phyloP scores from a whole-genome alignment of 2,888 invertebrate genomes.

The Agrochola litura region DNA sequence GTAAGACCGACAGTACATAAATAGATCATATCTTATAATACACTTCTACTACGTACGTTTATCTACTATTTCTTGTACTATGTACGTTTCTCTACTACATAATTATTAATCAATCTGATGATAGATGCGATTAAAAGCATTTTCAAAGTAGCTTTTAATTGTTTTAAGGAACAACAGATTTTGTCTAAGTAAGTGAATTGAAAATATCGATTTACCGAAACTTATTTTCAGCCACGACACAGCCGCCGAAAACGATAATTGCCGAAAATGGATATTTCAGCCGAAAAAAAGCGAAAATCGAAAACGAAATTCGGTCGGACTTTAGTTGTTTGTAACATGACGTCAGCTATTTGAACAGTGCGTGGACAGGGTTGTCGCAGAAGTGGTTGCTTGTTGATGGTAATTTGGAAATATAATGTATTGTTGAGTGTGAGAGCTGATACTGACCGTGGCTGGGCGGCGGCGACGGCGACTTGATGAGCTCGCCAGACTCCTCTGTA shows the following conservation, averaged over 20 bases:
- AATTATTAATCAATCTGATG: background rate
- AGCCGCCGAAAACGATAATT: too few relatives aligned
- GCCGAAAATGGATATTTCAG: too few relatives aligned
- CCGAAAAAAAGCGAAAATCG: background rate
- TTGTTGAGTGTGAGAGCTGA: background rate
- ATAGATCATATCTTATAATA: too few relatives aligned
- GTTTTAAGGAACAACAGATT: background rate
- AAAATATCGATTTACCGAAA: background rate
- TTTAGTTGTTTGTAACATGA: background rate
- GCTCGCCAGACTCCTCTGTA: slow-evolving; percentile 90
- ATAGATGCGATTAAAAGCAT: background rate
- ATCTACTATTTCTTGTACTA: too few relatives aligned
- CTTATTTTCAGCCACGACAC: background rate
- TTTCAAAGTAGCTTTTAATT: background rate
- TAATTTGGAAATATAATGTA: background rate
- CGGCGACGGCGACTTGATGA: slow-evolving; percentile 95
- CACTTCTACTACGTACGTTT: too few relatives aligned
- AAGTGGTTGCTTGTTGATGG: background rate
- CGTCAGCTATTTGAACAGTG: background rate
- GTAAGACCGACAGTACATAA: too few relatives aligned
- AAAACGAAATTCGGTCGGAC: background rate
- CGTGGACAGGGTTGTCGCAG: background rate
- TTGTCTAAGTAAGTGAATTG: background rate
- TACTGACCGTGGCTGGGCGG: slow-evolving; percentile 94
- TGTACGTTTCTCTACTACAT: background rate